These are phyloP conservation scores for Protophormia terraenovae DNA, from an alignment of 2,888 invertebrate species.

Conservation along the genomic window DNA sequence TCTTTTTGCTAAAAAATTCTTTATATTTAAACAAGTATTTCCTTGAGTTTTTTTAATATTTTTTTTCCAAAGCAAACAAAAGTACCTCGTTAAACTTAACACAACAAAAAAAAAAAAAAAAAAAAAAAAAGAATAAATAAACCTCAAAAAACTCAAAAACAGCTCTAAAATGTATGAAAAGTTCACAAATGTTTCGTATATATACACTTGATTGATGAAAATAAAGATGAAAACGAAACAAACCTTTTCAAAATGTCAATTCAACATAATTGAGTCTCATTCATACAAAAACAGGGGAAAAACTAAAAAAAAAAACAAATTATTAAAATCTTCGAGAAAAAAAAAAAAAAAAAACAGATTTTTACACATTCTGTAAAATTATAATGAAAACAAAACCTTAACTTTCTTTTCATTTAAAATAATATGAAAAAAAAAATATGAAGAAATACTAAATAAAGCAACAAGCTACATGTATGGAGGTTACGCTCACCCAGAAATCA, in stretches of 20 bases:
- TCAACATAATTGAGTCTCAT: constrained; percentile 76
- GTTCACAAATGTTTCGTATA: neutral
- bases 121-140: neutral
- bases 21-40: constrained; percentile 14
- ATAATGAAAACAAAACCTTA: constrained; percentile 25
- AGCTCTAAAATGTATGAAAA: neutral
- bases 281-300: constrained; percentile 24
- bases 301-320: too few species aligned
- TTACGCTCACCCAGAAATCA: too few species aligned
- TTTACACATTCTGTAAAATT: neutral
- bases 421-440: neutral
- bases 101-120: neutral
- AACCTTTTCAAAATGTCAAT: constrained; percentile 76
- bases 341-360: neutral
- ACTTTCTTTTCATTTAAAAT: constrained; percentile 20
- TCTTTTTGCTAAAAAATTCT: neutral
- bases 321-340: neutral
- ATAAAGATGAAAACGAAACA: constrained; percentile 35
- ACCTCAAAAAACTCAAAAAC: neutral
- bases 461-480: neutral
- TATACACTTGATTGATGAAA: constrained; percentile 76
- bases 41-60: neutral
- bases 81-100: constrained; percentile 31
- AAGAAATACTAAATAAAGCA: neutral
- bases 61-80: constrained; percentile 27